Evolutionary conservation across 2,888 invertebrate species (phyloP), one percentile per base, ranked within the genome.

Genomic region (Erannis defoliaria): DNA sequence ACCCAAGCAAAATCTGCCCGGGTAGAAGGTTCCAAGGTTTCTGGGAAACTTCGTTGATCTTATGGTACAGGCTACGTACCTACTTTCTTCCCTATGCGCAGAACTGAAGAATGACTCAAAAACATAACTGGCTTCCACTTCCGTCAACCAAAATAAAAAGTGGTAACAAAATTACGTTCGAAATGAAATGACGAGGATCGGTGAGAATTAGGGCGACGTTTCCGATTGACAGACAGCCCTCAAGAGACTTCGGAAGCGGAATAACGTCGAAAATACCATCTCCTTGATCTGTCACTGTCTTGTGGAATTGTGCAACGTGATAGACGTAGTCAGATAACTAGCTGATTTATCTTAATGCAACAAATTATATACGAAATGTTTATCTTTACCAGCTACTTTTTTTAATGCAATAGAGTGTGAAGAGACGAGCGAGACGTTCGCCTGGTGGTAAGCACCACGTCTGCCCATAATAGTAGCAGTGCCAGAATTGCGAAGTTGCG

Each of bases 201-300:
- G 59, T 23, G 45, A n/a, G 55, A 48, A 50, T 58, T 55, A 51
- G 58, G 42, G 42, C 31, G 50, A 55, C 56, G 23, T 26, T 46
- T 51, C 40, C 43, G 43, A 60, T 56, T 56, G 59, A 64, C 42
- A 26, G 64, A 50, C 59, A 43, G 53, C 38, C 35, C 64, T 19
- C 63, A 18, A 3, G 46, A 31, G 64, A 46, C 48, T 29, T 48
- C 38, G 29, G 35, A 33, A 29, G 43, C 10, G 53, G 38, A 45
- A 14, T 31, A n/a, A 42, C 23, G 42, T 31, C 43, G 40, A 4
- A 9, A 38, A 19, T 9, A 9, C 19, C n/a, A 33, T 9, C 14
- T 46, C 29, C 46, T 54, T 38, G 21, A 59, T 46, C 51, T 23
- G 29, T 53, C 45, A 46, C 31, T 45, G 58, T 40, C 53, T 45